Evolutionary conservation across 2,113 vertebrate genomes (phyloP).

Genomic region (Orientallactaga bullata): DNA sequence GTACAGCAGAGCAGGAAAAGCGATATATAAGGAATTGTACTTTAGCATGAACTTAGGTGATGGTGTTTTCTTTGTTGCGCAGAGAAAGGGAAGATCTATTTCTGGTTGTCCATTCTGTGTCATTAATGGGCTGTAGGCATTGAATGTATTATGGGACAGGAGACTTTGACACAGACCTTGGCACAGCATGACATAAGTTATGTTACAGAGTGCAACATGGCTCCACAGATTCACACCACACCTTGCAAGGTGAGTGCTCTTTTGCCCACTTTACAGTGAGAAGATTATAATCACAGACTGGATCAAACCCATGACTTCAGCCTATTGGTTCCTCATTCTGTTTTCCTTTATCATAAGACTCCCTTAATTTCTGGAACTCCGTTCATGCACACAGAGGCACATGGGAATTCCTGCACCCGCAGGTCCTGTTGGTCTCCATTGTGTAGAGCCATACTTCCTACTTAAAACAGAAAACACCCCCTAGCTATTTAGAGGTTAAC

Average conservation of each 20-base stretch:
- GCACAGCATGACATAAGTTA: background rate
- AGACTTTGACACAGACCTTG: background rate
- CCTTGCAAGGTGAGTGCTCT: background rate
- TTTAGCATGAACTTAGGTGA: background rate
- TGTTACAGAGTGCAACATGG: background rate
- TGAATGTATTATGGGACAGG: background rate
- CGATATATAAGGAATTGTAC: background rate
- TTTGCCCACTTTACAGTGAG: background rate
- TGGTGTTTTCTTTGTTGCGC: background rate
- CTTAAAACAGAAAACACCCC: background rate
- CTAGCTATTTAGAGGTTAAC: background rate
- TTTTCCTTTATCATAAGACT: background rate
- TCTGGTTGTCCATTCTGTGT: background rate
- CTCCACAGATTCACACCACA: background rate
- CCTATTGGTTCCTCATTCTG: background rate
- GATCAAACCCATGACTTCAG: background rate
- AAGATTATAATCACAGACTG: background rate
- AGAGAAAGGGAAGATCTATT: background rate
- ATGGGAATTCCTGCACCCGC: background rate
- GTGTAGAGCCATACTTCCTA: background rate
- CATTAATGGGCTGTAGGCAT: background rate
- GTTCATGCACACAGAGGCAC: background rate
- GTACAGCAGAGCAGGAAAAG: background rate
- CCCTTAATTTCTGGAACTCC: background rate
- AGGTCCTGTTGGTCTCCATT: background rate